Base-by-base conservation (phyloP, 2,113 vertebrate genomes). In the Istiophorus platypterus region DNA sequence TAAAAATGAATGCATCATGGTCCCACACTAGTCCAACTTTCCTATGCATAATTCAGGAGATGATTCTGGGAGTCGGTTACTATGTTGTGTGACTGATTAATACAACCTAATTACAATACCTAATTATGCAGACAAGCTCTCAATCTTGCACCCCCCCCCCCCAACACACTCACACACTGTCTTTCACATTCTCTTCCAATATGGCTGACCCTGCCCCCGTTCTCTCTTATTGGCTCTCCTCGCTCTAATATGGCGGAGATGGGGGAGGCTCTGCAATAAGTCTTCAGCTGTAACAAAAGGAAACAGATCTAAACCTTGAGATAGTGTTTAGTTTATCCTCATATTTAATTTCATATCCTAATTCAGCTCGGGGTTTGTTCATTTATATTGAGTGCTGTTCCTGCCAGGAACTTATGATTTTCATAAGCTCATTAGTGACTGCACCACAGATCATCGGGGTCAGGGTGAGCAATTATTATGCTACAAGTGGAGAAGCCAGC, bases 381-480 rank as follows among this genome's bases (percentile, higher is more conserved):
- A 92, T 92, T 92, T 81, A 84, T 78, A 84, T 52, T 83, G 67
- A 84, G 75, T 63, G 57, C 70, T 65, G 85, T 82, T 89, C 80
- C 78, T 89, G 91, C 78, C 62, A 67, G 69, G 71, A 91, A 89
- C 80, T 82, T 83, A 45, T 54, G 71, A 88, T 92, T 91, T 91
- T 89, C 87, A 90, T 91, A 90, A 92, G 88, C 92, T 93, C 92
- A 94, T 94, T 94, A 93, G 84, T 69, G 82, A 88, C 64, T 84
- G 82, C 47, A 24, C 31, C 74, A 84, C 80, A 87, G 83, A 93
- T 93, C 80, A 84, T 69, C 61, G 22, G 80, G 84, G 89, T 89
- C 72, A 58, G 84, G 66, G 34, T 82, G 82, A 92, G 79, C 51
- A 65, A 90, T 92, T 87, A 93, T 82, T 84, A 86, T 73, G 82